These are phyloP conservation scores for Sesamia inferens DNA, from an alignment of 2,888 invertebrate genomes.

Conservation along the genomic window DNA sequence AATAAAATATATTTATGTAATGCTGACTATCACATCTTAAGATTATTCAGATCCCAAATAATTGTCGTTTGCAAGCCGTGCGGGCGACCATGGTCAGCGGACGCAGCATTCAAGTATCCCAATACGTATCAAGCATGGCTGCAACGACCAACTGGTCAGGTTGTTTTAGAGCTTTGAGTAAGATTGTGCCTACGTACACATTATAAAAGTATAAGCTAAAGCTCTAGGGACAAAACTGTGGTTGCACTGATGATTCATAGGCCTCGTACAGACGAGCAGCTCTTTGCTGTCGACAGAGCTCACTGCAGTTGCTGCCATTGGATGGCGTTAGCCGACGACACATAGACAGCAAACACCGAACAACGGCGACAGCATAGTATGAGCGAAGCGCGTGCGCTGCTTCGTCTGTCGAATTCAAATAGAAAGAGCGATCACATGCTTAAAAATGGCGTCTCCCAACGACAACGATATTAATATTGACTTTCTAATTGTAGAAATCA, in stretches of 20 bases:
- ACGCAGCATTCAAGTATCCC: not conserved
- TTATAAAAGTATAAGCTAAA: constrained; percentile 56
- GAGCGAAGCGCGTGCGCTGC: too few species aligned
- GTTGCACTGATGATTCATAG: not conserved
- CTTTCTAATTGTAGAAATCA: too few species aligned
- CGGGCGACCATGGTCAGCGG: not conserved
- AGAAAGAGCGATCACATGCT: too few species aligned
- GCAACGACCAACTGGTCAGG: not conserved
- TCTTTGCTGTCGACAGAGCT: too few species aligned
- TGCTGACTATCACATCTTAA: not conserved
- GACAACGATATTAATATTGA: too few species aligned
- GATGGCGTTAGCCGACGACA: too few species aligned
- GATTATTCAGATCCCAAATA: not conserved
- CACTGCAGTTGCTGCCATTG: too few species aligned
- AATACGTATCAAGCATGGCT: not conserved
- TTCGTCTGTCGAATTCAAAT: too few species aligned
- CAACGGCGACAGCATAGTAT: too few species aligned
- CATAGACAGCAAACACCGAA: too few species aligned
- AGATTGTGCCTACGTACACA: not conserved
- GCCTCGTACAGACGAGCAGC: too few species aligned
- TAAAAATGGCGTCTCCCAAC: too few species aligned
- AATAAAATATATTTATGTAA: not conserved
- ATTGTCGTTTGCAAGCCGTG: not conserved
- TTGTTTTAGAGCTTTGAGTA: not conserved
- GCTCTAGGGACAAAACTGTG: not conserved